Evolutionary conservation across 1,140 invertebrate genomes (phyloP).

Genomic region (Drosophila cardini): DNA sequence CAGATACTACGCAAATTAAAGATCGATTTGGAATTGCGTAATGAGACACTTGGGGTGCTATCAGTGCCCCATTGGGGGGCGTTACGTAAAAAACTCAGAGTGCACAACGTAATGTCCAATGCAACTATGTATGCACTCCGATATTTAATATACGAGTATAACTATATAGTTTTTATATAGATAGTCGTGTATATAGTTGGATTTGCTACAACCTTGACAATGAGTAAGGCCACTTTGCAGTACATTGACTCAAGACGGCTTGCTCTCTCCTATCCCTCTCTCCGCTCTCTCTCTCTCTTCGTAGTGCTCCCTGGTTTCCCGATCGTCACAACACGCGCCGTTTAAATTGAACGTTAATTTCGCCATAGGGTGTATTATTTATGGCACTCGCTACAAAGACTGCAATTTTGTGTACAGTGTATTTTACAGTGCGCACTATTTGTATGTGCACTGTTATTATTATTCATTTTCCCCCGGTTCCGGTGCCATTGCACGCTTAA

Average conservation of each 20-base stretch:
- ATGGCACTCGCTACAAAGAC: constrained; percentile 44
- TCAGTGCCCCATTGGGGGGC: not conserved
- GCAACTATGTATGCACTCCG: not conserved
- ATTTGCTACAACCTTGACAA: constrained; percentile 51
- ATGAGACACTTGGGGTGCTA: not conserved
- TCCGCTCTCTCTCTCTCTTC: not conserved
- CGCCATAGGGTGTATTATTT: constrained; percentile 46
- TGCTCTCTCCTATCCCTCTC: not conserved
- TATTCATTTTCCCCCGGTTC: constrained; percentile 31
- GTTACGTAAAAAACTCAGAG: constrained; percentile 26
- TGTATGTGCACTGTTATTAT: not conserved
- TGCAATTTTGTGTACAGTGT: constrained; percentile 8
- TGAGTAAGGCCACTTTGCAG: constrained; percentile 29
- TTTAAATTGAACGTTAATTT: constrained; percentile 9
- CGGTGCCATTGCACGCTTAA: constrained; percentile 45
- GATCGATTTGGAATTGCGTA: not conserved
- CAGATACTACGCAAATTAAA: not conserved
- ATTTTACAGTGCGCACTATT: not conserved
- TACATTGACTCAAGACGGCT: constrained; percentile 48
- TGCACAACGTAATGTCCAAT: constrained; percentile 16
- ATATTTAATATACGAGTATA: not conserved
- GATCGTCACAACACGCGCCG: constrained; percentile 33
- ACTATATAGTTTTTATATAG: constrained; percentile 2
- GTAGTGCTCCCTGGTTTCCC: not conserved
- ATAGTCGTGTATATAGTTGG: constrained; percentile 15